These are phyloP conservation scores for Metridium senile DNA, from an alignment of 92 coral and sea anemone species.

Conservation along the genomic window DNA sequence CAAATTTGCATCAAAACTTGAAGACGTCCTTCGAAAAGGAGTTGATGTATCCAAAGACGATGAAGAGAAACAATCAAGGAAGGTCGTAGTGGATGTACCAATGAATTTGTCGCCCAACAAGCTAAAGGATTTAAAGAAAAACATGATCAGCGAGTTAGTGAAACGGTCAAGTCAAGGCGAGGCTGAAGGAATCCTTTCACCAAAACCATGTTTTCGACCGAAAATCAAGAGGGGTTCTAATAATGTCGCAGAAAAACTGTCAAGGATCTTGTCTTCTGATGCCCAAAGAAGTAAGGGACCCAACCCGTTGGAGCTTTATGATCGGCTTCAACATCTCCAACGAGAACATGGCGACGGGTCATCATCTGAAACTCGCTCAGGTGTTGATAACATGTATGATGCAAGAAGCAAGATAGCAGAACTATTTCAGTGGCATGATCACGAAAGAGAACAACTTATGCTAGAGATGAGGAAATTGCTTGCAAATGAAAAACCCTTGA, in stretches of 20 bases:
- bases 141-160: slow-evolving; percentile 22
- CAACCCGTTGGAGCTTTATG: slow-evolving; percentile 4
- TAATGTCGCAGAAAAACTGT: not conserved
- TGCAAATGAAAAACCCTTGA: not conserved
- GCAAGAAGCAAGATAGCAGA: slow-evolving; percentile 27
- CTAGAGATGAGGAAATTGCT: slow-evolving; percentile 26
- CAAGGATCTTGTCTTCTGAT: not conserved
- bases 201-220: not conserved
- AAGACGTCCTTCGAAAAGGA: slow-evolving; percentile 37
- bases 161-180: slow-evolving; percentile 13
- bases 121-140: slow-evolving; percentile 4
- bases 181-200: not conserved
- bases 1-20: slow-evolving; percentile 35
- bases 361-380: not conserved
- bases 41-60: not conserved
- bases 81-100: slow-evolving; percentile 25
- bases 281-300: no score
- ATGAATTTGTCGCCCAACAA: slow-evolving; percentile 18
- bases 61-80: not conserved
- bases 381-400: slow-evolving; percentile 4
- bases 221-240: not conserved
- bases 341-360: not conserved
- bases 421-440: slow-evolving; percentile 40
- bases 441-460: slow-evolving; percentile 18
- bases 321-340: slow-evolving; percentile 21